A percentile compares a stretch with the other conserved stretches of the same genome.
These are phyloP conservation scores for Pleuronectes platessa DNA, from an alignment of 2,113 vertebrate genomes.

Conservation along the genomic window DNA sequence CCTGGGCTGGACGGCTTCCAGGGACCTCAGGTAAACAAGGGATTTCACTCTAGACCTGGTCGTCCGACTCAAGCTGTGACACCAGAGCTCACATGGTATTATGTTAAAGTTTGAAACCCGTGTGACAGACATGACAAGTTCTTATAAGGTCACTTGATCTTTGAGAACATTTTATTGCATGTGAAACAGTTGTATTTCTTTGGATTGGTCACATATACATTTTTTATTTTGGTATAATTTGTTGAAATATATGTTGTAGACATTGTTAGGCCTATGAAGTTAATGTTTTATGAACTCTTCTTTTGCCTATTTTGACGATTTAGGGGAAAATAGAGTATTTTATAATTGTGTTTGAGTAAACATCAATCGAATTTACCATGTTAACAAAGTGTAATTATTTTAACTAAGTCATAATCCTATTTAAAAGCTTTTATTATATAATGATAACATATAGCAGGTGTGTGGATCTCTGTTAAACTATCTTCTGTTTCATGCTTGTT, in stretches of 20 bases:
- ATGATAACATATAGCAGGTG: neutral
- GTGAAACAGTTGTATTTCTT: too few relatives aligned
- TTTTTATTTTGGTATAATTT: neutral
- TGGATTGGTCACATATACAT: too few relatives aligned
- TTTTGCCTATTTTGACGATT: neutral
- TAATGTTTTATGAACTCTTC: neutral
- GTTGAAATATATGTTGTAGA: neutral
- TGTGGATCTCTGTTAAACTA: neutral
- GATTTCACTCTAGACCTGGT: neutral
- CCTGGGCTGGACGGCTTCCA: conserved; percentile 88
- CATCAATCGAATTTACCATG: too few relatives aligned
- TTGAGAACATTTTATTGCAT: too few relatives aligned
- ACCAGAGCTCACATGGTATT: neutral
- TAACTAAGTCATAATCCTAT: too few relatives aligned
- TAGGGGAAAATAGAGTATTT: neutral
- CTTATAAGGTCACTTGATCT: too few relatives aligned
- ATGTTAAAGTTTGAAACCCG: neutral
- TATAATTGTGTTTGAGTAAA: too few relatives aligned
- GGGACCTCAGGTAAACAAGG: conserved; percentile 84
- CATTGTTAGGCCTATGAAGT: neutral
- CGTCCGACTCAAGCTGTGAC: neutral
- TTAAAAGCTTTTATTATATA: too few relatives aligned
- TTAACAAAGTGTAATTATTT: too few relatives aligned
- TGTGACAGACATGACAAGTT: neutral
- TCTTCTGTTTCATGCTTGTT: neutral